Evolutionary conservation across 2,797 vertebrate genomes (phyloP), one percentile per base, ranked within the genome.

Genomic region (Myoxocephalus aenaeus): DNA sequence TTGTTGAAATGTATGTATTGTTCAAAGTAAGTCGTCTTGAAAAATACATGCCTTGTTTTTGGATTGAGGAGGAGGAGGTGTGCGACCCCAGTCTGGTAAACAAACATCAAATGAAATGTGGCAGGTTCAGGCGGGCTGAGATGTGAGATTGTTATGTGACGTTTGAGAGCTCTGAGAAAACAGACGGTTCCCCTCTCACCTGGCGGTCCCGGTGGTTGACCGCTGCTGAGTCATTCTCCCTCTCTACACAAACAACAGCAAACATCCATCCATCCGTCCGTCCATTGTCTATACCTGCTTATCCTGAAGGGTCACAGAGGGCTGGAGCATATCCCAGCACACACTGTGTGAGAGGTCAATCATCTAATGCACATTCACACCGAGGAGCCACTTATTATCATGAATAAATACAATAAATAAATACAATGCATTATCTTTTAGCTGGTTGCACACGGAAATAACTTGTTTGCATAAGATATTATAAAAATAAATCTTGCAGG

Each of bases 81-180:
- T 64, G 32, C 57, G 67, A 79, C 84, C 69, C 44, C 34, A 25
- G 70, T 38, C 38, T 71, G 73, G 82, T 79, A 80, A 87, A 84
- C 65, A 81, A 79, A 80, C 73, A 74, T 69, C 50, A 82, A 74
- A 82, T 84, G 40, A 86, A 80, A 87, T 72, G 44, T 75, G 73
- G 67, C 81, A 76, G 69, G 64, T 73, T 75, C 4, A 42, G 48
- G 65, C 46, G 42, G 74, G 74, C 75, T 40, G 75, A 83, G 77
- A 82, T 65, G 80, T 48, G 69, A 79, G 79, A 78, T 71, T 83
- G 82, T 78, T 80, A 32, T 48, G 81, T 76, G 78, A 75, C 11
- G 40, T 74, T 83, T 62, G 74, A 80, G 70, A 40, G 68, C 42
- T 36, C 56, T 5, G 59, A 74, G 62, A 73, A 77, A 81, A 79